These are phyloP conservation scores for Drosophila flavopinicola DNA, from an alignment of 2,888 invertebrate genomes.

Conservation along the genomic window DNA sequence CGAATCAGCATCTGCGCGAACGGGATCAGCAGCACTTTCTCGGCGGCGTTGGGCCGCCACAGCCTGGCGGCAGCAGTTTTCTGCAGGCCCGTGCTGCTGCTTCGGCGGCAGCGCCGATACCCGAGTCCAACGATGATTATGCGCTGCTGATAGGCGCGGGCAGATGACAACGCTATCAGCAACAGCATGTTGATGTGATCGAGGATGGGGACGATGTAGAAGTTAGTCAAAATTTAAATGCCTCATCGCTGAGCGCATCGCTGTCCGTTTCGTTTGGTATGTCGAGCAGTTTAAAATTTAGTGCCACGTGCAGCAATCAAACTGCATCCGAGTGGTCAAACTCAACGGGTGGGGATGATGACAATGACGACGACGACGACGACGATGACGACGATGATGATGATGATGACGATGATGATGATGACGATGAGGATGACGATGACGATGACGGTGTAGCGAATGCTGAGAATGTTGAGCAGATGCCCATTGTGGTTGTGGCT, in stretches of 20 bases:
- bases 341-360: slow-evolving; percentile 71
- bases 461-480: slow-evolving; percentile 34
- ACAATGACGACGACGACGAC: slow-evolving; percentile 46
- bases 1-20: slow-evolving; percentile 67
- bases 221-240: slow-evolving; percentile 76
- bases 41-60: slow-evolving; percentile 63
- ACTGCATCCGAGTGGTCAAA: slow-evolving; percentile 80
- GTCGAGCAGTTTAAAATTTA: slow-evolving; percentile 80
- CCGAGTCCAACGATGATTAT: slow-evolving; percentile 80
- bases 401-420: slow-evolving; percentile 27
- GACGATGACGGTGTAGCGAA: slow-evolving; percentile 18
- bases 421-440: slow-evolving; percentile 37
- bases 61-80: slow-evolving; percentile 68
- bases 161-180: slow-evolving; percentile 81
- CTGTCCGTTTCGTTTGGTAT: slow-evolving; percentile 78
- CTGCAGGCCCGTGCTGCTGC: slow-evolving; percentile 70
- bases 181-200: slow-evolving; percentile 53
- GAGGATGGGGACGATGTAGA: slow-evolving; percentile 69
- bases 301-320: slow-evolving; percentile 74
- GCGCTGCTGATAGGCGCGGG: slow-evolving; percentile 76
- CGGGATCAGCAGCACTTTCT: slow-evolving; percentile 62
- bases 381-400: slow-evolving; percentile 41
- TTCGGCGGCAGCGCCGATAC: slow-evolving; percentile 73
- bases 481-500: slow-evolving; percentile 52
- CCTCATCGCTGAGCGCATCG: slow-evolving; percentile 76